A percentile compares a stretch with the other conserved stretches of the same genome.
These are phyloP conservation scores for Escarpia spicata DNA, from an alignment of 2,888 invertebrate species.

Conservation along the genomic window DNA sequence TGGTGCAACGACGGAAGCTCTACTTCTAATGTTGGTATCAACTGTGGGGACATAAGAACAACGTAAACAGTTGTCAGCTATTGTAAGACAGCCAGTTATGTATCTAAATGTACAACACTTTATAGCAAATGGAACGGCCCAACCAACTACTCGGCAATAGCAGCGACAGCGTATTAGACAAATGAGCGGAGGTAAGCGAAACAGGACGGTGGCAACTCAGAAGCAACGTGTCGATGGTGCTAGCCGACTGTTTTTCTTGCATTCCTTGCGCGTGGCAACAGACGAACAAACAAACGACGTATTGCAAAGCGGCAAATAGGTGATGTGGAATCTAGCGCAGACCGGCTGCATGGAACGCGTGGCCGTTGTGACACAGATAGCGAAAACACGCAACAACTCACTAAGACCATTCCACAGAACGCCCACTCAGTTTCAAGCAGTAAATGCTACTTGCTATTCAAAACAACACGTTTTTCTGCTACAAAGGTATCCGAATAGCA, in stretches of 20 bases:
- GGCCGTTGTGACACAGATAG: neutral
- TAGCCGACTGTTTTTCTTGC: neutral
- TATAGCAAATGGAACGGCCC: neutral
- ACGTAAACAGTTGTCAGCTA: too few relatives aligned
- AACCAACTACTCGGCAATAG: neutral
- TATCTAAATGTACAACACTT: neutral
- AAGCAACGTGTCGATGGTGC: neutral
- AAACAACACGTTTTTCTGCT: neutral
- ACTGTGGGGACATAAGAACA: too few relatives aligned
- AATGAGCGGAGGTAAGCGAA: neutral
- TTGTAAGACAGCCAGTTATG: neutral
- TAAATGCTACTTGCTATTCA: conserved; percentile 10
- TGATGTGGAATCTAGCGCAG: neutral
- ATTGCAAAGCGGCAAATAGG: neutral
- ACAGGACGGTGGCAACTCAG: too few relatives aligned
- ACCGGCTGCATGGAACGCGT: neutral
- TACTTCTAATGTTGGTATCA: too few relatives aligned
- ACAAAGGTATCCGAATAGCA: neutral
- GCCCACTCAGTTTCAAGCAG: neutral
- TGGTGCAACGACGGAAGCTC: too few relatives aligned
- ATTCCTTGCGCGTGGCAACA: neutral
- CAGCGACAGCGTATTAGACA: neutral
- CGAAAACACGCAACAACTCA: neutral
- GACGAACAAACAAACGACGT: neutral
- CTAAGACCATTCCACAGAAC: neutral